Conservation (phyloP, 1,140 invertebrate species). For the Zaprionus nigranus region DNA sequence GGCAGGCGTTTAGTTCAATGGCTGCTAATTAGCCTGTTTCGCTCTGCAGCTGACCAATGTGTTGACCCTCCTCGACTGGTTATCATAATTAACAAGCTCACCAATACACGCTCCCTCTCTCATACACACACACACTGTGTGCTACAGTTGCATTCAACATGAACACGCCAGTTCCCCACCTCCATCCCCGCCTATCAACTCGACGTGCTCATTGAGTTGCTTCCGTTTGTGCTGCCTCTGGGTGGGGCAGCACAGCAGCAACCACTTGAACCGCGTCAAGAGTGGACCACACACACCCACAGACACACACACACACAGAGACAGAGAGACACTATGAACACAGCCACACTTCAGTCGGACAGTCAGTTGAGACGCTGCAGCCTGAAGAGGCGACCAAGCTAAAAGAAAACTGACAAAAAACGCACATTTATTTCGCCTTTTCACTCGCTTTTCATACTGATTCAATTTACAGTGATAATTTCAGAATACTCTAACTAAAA, state of each 20-base stretch:
- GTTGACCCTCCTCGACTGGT: slow-evolving; percentile 50
- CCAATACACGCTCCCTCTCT: slow-evolving; percentile 11
- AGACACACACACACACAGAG: neutral
- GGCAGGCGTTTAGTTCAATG: slow-evolving; percentile 61
- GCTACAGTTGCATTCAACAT: slow-evolving; percentile 2
- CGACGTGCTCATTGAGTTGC: slow-evolving; percentile 49
- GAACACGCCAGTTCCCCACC: neutral
- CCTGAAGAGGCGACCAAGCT: slow-evolving; percentile 54
- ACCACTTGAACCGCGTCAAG: slow-evolving; percentile 61
- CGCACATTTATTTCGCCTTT: slow-evolving; percentile 33
- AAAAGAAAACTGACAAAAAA: slow-evolving; percentile 41
- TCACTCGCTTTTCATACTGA: slow-evolving; percentile 52
- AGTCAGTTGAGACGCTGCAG: slow-evolving; percentile 59
- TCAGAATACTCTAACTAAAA: slow-evolving; percentile 29
- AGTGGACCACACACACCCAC: slow-evolving; percentile 61
- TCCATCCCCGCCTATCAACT: slow-evolving; percentile 2
- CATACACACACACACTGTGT: slow-evolving; percentile 28
- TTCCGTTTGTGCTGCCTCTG: slow-evolving; percentile 60
- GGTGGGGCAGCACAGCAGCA: slow-evolving; percentile 22
- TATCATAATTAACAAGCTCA: slow-evolving; percentile 78
- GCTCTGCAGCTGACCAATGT: slow-evolving; percentile 64
- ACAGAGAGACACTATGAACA: neutral
- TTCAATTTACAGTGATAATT: slow-evolving; percentile 56
- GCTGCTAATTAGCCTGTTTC: slow-evolving; percentile 67
- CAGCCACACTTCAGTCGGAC: slow-evolving; percentile 39